Conservation (phyloP, 2,888 invertebrate species). For the Leucoma salicis region DNA sequence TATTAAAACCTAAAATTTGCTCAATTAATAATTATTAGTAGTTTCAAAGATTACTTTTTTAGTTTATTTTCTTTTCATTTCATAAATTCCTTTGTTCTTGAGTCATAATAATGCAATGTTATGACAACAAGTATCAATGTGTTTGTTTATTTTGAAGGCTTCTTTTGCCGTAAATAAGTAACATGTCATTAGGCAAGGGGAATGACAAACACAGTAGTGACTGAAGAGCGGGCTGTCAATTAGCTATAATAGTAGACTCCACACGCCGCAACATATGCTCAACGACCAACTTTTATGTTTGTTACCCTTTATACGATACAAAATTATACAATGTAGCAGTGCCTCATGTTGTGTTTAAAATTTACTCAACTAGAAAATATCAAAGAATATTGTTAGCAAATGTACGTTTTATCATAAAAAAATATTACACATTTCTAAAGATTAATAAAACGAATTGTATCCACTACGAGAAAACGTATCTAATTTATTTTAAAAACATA, state of each 20-base stretch:
- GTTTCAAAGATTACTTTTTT: no score
- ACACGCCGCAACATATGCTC: constrained; percentile 65
- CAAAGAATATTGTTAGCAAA: constrained; percentile 3
- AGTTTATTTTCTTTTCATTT: not conserved
- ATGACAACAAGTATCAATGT: no score
- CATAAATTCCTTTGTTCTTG: constrained; percentile 16
- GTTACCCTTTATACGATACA: constrained; percentile 65
- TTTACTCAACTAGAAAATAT: constrained; percentile 22
- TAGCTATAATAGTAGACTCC: constrained; percentile 64
- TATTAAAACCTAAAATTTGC: not conserved
- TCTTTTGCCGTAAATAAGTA: constrained; percentile 43
- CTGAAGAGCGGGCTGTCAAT: constrained; percentile 70
- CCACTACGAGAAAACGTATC: no score
- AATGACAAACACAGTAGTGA: constrained; percentile 70
- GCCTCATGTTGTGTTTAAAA: constrained; percentile 13
- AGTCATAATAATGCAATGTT: no score
- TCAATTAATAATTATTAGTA: constrained; percentile 1
- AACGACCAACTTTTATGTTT: constrained; percentile 62
- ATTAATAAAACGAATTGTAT: no score
- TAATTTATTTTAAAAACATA: no score
- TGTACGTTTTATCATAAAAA: not conserved
- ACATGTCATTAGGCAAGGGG: constrained; percentile 66
- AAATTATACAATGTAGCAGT: constrained; percentile 52
- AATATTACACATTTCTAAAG: no score
- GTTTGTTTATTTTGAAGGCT: constrained; percentile 60